A percentile compares a stretch with the other conserved stretches of the same genome.
Conservation (phyloP, 2,113 vertebrate species). For the Hemicordylus capensis region DNA sequence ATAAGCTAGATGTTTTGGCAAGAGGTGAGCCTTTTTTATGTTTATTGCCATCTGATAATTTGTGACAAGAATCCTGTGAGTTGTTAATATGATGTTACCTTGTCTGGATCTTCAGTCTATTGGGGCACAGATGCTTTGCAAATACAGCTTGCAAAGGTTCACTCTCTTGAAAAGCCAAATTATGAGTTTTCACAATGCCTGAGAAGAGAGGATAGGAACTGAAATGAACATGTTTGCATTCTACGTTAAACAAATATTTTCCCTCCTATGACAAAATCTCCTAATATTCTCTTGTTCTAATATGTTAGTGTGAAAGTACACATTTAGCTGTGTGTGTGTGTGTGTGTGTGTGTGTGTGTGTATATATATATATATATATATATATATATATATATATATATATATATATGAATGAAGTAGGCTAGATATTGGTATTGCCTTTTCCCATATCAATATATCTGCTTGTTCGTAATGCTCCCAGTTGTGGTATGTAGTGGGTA, state of each 20-base stretch:
- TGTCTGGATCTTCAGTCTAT: constrained; percentile 86
- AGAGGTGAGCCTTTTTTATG: not conserved
- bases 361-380: too few relatives aligned
- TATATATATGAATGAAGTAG: not conserved
- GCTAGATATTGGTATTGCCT: not conserved
- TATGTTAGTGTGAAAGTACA: not conserved
- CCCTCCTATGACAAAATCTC: not conserved
- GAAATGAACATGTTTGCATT: constrained; percentile 33
- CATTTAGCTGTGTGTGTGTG: not conserved
- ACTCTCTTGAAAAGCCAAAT: constrained; percentile 87
- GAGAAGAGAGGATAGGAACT: constrained; percentile 32
- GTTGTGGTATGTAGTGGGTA: too few relatives aligned
- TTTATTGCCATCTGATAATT: not conserved
- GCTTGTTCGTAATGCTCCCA: too few relatives aligned
- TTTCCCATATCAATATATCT: too few relatives aligned
- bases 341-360: too few relatives aligned
- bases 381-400: too few relatives aligned
- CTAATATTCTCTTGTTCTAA: not conserved
- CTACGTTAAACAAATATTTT: not conserved
- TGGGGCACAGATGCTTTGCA: constrained; percentile 83
- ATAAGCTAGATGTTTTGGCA: not conserved
- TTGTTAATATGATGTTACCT: constrained; percentile 74
- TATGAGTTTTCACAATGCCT: constrained; percentile 93
- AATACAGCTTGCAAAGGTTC: constrained; percentile 89
- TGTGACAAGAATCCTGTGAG: not conserved